phyloP scores from a whole-genome alignment of 1,140 invertebrate species.

The Oncopeltus fasciatus region DNA sequence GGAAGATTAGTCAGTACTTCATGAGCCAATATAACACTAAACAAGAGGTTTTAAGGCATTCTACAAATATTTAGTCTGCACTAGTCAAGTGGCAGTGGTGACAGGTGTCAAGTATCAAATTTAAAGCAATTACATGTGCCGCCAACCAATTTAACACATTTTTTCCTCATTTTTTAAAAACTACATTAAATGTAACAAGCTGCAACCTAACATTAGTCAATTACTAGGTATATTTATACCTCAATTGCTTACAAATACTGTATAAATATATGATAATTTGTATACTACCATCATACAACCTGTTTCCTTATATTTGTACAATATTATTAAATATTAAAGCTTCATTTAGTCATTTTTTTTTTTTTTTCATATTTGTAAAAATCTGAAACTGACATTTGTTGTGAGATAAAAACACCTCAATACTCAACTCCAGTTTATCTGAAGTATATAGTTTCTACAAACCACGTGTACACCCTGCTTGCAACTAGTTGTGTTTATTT shows the following conservation, averaged over 20 bases:
- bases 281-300: conserved; percentile 23
- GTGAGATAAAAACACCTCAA: conserved; percentile 19
- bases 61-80: background rate
- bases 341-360: conserved; percentile 22
- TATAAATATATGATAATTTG: conserved; percentile 23
- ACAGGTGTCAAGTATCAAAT: conserved; percentile 16
- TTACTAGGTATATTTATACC: background rate
- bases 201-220: conserved; percentile 13
- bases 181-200: conserved; percentile 14
- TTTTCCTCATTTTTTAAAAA: background rate
- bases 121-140: conserved; percentile 15
- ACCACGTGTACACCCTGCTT: conserved; percentile 18
- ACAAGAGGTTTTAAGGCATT: background rate
- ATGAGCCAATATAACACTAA: conserved; percentile 5
- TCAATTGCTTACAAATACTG: background rate
- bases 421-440: conserved; percentile 12
- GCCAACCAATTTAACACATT: background rate
- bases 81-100: conserved; percentile 14
- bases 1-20: too few species aligned
- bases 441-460: conserved; percentile 4
- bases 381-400: conserved; percentile 12
- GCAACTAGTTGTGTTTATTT: too few species aligned
- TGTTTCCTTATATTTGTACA: conserved; percentile 18
- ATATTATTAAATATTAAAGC: conserved; percentile 23
- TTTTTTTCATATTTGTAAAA: conserved; percentile 3